Conservation (phyloP, 1,140 invertebrate species). For the Drosophila virilis region DNA sequence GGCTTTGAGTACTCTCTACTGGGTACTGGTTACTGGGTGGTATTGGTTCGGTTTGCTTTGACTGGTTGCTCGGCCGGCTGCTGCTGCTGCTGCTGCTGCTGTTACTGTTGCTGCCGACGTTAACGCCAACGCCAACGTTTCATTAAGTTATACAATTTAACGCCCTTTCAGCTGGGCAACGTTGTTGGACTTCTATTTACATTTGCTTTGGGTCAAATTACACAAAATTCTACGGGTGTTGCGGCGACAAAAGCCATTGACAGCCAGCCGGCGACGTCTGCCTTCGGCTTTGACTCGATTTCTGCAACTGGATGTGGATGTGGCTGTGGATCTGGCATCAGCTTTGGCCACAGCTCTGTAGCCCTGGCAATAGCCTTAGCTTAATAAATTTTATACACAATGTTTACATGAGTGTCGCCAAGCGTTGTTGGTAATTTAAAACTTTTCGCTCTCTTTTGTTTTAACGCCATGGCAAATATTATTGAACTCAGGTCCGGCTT, state of each 20-base stretch:
- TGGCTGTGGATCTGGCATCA: constrained; percentile 6
- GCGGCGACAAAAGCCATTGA: constrained; percentile 77
- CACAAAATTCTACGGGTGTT: constrained; percentile 82
- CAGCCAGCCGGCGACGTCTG: constrained; percentile 55
- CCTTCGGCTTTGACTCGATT: constrained; percentile 28
- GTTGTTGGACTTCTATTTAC: constrained; percentile 77
- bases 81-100: constrained; percentile 13
- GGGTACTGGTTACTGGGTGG: constrained; percentile 9
- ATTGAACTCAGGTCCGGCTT: constrained; percentile 54
- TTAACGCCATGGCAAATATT: constrained; percentile 62
- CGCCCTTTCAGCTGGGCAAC: constrained; percentile 73
- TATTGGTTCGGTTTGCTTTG: constrained; percentile 69
- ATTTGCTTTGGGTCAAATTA: constrained; percentile 83
- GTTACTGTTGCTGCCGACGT: constrained; percentile 17
- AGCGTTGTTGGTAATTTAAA: constrained; percentile 66
- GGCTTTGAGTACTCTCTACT: constrained; percentile 11
- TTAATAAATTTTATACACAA: constrained; percentile 71
- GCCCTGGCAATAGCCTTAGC: constrained; percentile 29
- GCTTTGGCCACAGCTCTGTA: neutral
- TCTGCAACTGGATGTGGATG: constrained; percentile 1
- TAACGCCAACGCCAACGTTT: constrained; percentile 54
- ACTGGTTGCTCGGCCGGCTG: constrained; percentile 52
- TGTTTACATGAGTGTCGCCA: constrained; percentile 59
- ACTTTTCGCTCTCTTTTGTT: constrained; percentile 66
- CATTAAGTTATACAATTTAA: constrained; percentile 83